phyloP scores from a whole-genome alignment of 2,797 vertebrate genomes.

The Macropus fuliginosus region DNA sequence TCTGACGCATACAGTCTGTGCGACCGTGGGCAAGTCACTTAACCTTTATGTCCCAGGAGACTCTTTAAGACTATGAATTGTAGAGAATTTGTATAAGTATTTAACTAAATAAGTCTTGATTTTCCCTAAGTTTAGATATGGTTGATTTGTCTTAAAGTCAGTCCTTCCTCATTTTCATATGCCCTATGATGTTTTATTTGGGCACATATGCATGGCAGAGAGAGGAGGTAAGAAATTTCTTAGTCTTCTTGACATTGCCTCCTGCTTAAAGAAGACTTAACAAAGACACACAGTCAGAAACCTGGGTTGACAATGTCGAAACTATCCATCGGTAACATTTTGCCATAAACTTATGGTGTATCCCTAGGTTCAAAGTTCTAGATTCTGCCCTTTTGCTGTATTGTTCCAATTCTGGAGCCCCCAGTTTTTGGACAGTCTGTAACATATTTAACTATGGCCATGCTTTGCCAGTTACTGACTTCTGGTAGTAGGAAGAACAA shows the following conservation, averaged over 20 bases:
- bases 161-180: not conserved
- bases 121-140: not conserved
- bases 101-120: not conserved
- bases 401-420: not conserved
- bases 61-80: not conserved
- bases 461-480: not conserved
- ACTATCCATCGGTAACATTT: not conserved
- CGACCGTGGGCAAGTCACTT: not conserved
- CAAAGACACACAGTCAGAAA: not conserved
- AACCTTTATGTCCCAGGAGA: not conserved
- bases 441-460: not conserved
- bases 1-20: not conserved
- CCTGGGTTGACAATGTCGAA: not conserved
- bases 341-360: not conserved
- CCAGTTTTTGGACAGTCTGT: not conserved
- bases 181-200: not conserved
- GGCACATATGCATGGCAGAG: not conserved
- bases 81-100: not conserved
- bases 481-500: not conserved
- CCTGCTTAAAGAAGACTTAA: not conserved
- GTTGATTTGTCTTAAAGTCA: not conserved
- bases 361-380: not conserved
- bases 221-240: not conserved
- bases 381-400: not conserved
- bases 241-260: not conserved